Base-by-base conservation (phyloP, 2,797 vertebrate genomes). In the Harpagifer antarcticus region DNA sequence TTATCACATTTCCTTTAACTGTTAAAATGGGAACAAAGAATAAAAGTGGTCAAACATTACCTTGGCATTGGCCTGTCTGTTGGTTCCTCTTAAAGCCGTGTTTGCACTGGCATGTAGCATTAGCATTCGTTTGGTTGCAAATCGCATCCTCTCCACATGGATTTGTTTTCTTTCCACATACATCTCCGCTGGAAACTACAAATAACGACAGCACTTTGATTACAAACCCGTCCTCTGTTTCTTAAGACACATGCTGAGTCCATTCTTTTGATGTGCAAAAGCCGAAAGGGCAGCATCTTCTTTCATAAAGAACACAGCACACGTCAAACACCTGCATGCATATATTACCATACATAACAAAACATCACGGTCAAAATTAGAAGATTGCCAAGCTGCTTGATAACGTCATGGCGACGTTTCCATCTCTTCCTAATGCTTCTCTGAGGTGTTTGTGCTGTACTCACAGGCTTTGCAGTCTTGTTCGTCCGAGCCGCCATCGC, bases 61-160 rank as follows among this genome's bases (percentile, higher is more conserved):
- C 98, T 98, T 99, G 97, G 92, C 98, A 99, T 4, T 96, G 96
- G 64, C 94, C 96, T 13, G 93, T 96, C 86, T 93, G 96, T 58
- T 91, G 94, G 88, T 97, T 97, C 91, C 97, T 97, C 90, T 96
- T 97, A 93, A 99, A 99, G 82, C 98, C 98, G 68, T 94, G 86
- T 86, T 97, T 99, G 92, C 98, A 99, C 72, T 95, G 97, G 84
- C 98, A 99, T 81, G 97, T 86, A 48, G 95, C 93, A 84, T 95
- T 95, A 84, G 92, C 91, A 93, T 96, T 95, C 72, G 97, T 97
- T 89, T 98, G 96, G 95, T 98, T 98, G 90, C 98, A 99, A 84
- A 96, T 90, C 20, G 98, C 96, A 87, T 99, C 98, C 84, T 98
- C 97, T 77, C 98, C 98, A 87, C 98, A 99, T 53, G 96, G 97